Base-by-base conservation (phyloP, 2,888 invertebrate genomes). In the Meandrusa payeni region DNA sequence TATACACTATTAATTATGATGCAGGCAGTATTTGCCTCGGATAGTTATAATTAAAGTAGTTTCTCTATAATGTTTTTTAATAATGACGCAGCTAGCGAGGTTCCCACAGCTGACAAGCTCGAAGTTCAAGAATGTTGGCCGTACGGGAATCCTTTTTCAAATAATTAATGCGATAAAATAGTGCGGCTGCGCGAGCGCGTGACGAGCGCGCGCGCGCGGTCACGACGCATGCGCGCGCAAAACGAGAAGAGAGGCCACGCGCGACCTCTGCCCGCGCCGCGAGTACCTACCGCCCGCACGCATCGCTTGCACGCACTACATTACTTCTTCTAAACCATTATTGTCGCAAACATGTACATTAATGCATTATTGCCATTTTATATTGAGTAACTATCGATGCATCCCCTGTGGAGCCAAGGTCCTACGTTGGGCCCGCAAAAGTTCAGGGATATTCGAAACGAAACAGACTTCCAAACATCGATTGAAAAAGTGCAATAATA, bases 131-230 rank as follows among this genome's bases (percentile, higher is more conserved):
- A 77, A 79, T 76, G 74, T 67, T 60, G 59, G 64, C 65, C 68
- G 66, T 68, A 69, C 73, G 74, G 73, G 82, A 80, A 80, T 77
- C 79, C 79, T 82, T 83, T 77, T 83, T 72, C 75, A 82, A 85
- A 86, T 86, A 86, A 86, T 86, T 83, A 86, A 86, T 86, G 82
- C 83, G 85, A 87, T 87, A 85, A 86, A 86, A 85, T 81, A 80
- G 85, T 81, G 82, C 78, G 76, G 66, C 67, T 55, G 70, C 69
- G 74, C 72, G 37, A 47, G 77, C 81, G 81, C 86, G 86, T 86
- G 85, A 85, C 83, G 81, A 68, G 75, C 73, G 81, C 76, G 76
- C 76, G 81, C 78, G 75, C 75, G 64, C 75, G 74, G 82, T 83
- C 85, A 83, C 85, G 86, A 85, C 82, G 83, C 79, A 76, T 70